Evolutionary conservation across 1,140 invertebrate species (phyloP), one percentile per base, ranked within the genome.

Genomic region (Rhagoletis zephyria): DNA sequence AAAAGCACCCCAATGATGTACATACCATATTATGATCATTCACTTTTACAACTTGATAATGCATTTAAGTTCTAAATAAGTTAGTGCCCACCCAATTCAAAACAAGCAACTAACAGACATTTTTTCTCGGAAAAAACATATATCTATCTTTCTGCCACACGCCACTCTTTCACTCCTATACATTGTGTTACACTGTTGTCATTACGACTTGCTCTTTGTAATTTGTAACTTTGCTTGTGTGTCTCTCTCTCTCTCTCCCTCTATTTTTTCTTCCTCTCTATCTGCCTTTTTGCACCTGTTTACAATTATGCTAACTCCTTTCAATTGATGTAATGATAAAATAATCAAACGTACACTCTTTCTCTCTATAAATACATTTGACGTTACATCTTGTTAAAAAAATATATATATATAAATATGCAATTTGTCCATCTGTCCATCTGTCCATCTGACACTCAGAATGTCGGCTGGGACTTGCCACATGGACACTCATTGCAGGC

Each of bases 401-500:
- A 51, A 30, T 30, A 30, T 30, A 30, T 30, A 30, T 30, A 30
- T 30, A 67, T 4, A 4, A 10, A 67, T 40, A 40, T 56, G 48
- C n/a, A 81, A 81, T 19, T 81, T 81, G 74, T 81, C 48, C 48
- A 85, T 60, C 30, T 81, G 74, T 81, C 48, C 48, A 85, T 60
- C 30, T 10, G 14, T 60, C 45, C 85, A 30, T 30, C 30, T 14
- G 30, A 63, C 56, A 14, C 86, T 63, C 88, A 93, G 92, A 93
- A 92, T 87, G 91, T 93, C 86, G 92, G 92, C 89, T 93, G 92
- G 92, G 92, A 93, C 89, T 89, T 93, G 85, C 92, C 95, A 42
- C 95, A 96, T 91, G 95, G 95, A n/a, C 95, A 96, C 40, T 94
- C 95, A 87, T 94, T 97, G 70, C 94, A 95, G 90, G 93, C 95